phyloP scores from a whole-genome alignment of 1,140 invertebrate species.

The Archegozetes longisetosus region DNA sequence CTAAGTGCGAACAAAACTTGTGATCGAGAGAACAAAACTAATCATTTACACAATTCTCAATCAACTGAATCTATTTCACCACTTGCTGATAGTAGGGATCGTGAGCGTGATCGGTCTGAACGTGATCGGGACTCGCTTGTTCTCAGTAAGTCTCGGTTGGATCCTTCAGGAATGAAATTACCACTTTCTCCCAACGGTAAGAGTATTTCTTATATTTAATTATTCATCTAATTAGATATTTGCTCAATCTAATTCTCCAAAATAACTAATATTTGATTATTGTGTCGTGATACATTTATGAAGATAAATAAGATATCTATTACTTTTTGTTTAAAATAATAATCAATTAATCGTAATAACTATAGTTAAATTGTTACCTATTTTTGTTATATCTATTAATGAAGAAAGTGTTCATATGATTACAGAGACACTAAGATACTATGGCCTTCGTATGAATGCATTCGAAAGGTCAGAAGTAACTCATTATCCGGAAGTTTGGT shows the following conservation, averaged over 20 bases:
- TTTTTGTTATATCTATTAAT: background rate
- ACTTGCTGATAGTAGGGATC: background rate
- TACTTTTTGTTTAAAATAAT: too few species aligned
- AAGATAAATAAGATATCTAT: too few species aligned
- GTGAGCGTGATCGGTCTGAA: background rate
- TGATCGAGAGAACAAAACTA: too few species aligned
- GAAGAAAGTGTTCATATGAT: background rate
- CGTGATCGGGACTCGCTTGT: background rate
- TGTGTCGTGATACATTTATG: too few species aligned
- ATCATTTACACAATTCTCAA: background rate
- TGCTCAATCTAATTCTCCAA: too few species aligned
- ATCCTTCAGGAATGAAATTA: background rate
- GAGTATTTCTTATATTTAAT: background rate
- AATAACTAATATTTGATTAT: too few species aligned
- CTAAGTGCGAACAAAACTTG: background rate
- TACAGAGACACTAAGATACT: conserved; percentile 58
- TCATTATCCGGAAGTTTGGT: conserved; percentile 63
- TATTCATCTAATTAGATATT: too few species aligned
- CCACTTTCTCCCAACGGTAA: background rate
- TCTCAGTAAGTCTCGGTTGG: background rate
- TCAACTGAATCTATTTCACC: background rate
- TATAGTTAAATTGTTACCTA: background rate
- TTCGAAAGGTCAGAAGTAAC: conserved; percentile 54
- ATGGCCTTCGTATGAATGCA: conserved; percentile 60
- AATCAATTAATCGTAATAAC: background rate